Evolutionary conservation across 2,113 vertebrate species (phyloP).

Genomic region (Erpornis zantholeuca): DNA sequence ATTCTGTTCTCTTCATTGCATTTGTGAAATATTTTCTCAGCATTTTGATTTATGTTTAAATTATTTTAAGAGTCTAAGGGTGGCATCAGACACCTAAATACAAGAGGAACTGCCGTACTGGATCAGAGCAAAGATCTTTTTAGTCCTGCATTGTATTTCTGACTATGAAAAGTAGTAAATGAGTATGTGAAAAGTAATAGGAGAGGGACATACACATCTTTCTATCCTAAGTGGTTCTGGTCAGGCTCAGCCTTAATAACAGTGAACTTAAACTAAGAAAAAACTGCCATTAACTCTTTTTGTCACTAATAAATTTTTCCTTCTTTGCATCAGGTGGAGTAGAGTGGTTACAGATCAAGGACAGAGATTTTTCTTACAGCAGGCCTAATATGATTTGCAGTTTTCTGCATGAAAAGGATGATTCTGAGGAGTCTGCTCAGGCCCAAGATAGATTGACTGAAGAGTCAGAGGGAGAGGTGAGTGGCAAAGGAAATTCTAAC

Average conservation of each 20-base stretch:
- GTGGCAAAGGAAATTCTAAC: constrained; percentile 23
- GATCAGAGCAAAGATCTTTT: not conserved
- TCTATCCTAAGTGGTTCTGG: not conserved
- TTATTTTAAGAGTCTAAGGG: not conserved
- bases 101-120: not conserved
- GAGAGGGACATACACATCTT: not conserved
- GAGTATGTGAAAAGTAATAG: not conserved
- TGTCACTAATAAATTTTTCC: not conserved
- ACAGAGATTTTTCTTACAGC: constrained; percentile 73
- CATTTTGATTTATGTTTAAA: not conserved
- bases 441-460: constrained; percentile 64
- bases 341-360: constrained; percentile 80
- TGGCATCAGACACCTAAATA: not conserved
- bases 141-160: not conserved
- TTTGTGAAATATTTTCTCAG: not conserved
- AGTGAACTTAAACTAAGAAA: not conserved
- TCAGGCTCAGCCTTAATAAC: not conserved
- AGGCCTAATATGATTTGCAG: constrained; percentile 74
- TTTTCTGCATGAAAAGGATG: constrained; percentile 75
- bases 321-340: constrained; percentile 65
- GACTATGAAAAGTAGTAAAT: not conserved
- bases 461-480: constrained; percentile 64
- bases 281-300: not conserved
- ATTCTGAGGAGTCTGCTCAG: constrained; percentile 59
- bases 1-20: not conserved